These are phyloP conservation scores for Tenthredo mesomela DNA, from an alignment of 2,888 invertebrate genomes.

Conservation along the genomic window DNA sequence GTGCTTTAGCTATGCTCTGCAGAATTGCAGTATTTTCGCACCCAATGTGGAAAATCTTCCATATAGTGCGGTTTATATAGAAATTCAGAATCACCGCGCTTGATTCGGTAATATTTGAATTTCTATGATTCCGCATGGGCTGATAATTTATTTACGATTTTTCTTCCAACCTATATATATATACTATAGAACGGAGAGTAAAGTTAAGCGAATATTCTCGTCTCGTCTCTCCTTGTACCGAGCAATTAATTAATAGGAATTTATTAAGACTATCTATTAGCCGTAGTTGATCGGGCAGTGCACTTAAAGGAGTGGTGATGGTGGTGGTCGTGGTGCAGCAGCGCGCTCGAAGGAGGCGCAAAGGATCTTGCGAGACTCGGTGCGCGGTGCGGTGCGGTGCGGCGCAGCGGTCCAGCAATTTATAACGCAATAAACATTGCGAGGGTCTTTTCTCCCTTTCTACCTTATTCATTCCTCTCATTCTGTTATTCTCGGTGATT, in stretches of 20 bases:
- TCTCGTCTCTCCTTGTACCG: background rate
- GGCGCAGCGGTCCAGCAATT: slow-evolving; percentile 61
- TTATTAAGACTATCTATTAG: slow-evolving; percentile 46
- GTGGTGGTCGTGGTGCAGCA: background rate
- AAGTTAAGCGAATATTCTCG: background rate
- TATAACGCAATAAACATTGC: slow-evolving; percentile 68
- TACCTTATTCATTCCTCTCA: background rate
- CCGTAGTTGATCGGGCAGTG: slow-evolving; percentile 36
- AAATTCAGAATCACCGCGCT: background rate
- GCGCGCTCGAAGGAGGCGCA: slow-evolving; percentile 5
- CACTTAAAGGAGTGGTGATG: background rate
- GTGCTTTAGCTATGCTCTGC: background rate
- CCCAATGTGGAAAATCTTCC: background rate
- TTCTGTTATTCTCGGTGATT: slow-evolving; percentile 13
- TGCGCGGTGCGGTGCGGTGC: too few relatives aligned
- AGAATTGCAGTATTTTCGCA: background rate
- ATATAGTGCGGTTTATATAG: background rate
- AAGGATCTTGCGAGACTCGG: background rate
- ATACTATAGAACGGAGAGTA: background rate
- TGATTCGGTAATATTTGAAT: too few relatives aligned
- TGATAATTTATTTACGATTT: too few relatives aligned
- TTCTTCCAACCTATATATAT: too few relatives aligned
- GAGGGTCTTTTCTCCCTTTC: background rate
- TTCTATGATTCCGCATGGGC: too few relatives aligned
- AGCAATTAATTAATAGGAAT: slow-evolving; percentile 45